phyloP scores from a whole-genome alignment of 2,888 invertebrate genomes.

The Rhyacophila evoluta region DNA sequence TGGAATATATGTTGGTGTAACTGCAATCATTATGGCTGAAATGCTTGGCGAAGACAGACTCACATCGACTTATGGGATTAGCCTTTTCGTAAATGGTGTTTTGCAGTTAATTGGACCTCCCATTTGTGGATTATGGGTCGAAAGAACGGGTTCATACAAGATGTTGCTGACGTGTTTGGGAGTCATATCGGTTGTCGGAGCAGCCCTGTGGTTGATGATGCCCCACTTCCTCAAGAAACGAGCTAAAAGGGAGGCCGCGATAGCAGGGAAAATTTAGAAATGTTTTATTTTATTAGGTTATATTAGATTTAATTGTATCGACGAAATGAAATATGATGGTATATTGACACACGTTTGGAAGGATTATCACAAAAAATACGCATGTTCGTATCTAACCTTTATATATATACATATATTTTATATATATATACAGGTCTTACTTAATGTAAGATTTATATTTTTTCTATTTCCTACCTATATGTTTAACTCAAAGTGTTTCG shows the following conservation, averaged over 20 bases:
- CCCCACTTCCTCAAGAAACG: slow-evolving; percentile 73
- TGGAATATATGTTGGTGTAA: slow-evolving; percentile 87
- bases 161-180: slow-evolving; percentile 82
- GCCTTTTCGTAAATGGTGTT: slow-evolving; percentile 86
- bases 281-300: not conserved
- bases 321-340: not conserved
- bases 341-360: too few relatives aligned
- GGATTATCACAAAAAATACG: too few relatives aligned
- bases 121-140: slow-evolving; percentile 81
- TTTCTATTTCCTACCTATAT: too few relatives aligned
- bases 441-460: too few relatives aligned
- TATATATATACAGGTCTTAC: too few relatives aligned
- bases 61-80: slow-evolving; percentile 88
- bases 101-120: slow-evolving; percentile 86
- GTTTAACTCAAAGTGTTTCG: too few relatives aligned
- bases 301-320: not conserved
- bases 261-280: not conserved
- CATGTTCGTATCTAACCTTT: too few relatives aligned
- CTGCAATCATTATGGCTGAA: slow-evolving; percentile 90
- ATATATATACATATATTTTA: too few relatives aligned
- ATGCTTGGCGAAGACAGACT: slow-evolving; percentile 87
- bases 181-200: slow-evolving; percentile 77
- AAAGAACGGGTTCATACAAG: slow-evolving; percentile 74
- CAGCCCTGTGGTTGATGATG: slow-evolving; percentile 80
- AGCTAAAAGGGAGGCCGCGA: not conserved